Conservation (phyloP, 2,797 vertebrate genomes). For the Acanthurus leucopareius region DNA sequence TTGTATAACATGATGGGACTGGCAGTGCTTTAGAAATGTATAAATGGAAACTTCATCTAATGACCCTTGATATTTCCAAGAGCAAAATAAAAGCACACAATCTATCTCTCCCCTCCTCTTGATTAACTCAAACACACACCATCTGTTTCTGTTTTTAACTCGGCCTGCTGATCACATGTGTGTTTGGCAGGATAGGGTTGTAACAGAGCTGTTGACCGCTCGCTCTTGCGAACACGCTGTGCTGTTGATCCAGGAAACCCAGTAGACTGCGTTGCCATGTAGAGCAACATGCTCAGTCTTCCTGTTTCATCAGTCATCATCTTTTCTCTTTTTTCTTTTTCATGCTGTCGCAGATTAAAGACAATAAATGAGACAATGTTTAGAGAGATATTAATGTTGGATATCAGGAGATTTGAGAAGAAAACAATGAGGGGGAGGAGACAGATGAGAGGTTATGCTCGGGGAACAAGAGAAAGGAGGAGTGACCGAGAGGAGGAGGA, state of each 20-base stretch:
- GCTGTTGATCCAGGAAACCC: background rate
- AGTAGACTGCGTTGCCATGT: background rate
- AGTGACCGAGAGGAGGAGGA: conserved; percentile 28
- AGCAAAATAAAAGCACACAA: background rate
- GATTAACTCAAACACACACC: conserved; percentile 43
- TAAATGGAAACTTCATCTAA: background rate
- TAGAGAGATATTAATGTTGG: background rate
- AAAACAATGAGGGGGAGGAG: conserved; percentile 2
- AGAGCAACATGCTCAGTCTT: background rate
- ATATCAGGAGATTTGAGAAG: background rate
- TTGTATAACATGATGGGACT: background rate
- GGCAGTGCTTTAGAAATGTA: background rate
- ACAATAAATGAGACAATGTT: background rate
- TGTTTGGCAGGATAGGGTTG: conserved; percentile 34
- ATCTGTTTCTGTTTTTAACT: conserved; percentile 59
- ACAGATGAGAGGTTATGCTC: background rate
- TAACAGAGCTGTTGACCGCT: conserved; percentile 34
- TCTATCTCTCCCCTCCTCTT: background rate
- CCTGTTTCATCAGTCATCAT: background rate
- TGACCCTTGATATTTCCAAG: background rate
- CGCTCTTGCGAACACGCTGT: conserved; percentile 12
- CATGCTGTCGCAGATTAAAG: background rate
- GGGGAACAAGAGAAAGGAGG: conserved; percentile 27
- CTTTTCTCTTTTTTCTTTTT: background rate
- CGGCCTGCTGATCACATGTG: conserved; percentile 32